Base-by-base conservation (phyloP, 2,888 invertebrate species). In the Erebia epiphron region DNA sequence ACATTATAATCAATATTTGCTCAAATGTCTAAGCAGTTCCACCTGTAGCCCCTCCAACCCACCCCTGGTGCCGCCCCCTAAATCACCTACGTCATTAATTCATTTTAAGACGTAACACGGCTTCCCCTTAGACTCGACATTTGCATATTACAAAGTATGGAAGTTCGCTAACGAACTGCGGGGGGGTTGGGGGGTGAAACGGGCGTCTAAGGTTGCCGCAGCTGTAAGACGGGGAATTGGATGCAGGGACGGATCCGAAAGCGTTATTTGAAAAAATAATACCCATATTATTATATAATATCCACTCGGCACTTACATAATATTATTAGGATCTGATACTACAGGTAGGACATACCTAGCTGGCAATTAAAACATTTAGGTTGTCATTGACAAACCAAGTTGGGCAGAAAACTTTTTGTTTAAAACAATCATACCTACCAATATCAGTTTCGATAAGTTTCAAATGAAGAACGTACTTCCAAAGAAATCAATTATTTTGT, bases 91-190 rank as follows among this genome's bases (percentile, higher is more conserved):
- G 91, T 90, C 91, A 91, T 92, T 92, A 92, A 92, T 93, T 92
- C 92, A 93, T 93, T 93, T 92, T 92, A 93, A 93, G 92, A 92
- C 86, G 90, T 83, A 83, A 78, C 86, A 81, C 83, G 83, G 80
- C 83, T 83, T 83, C 89, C 90, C 88, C 86, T 86, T 84, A 88
- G 88, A 86, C 83, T 81, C 82, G 80, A 89, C 91, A 93, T 93
- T 93, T 92, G 92, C 92, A 93, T 93, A 92, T 92, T 92, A 92
- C 92, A 92, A 93, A 93, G 92, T 93, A 92, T 92, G 91, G 92
- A 92, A 93, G 92, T 93, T 92, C 83, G 82, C 87, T 91, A 92
- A 91, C 92, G 91, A 90, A 90, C 73, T 75, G 77, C 76, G 78
- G 75, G 69, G 76, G 75, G 73, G 77, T 79, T 79, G 72, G 79